Conservation (phyloP, 2,113 vertebrate genomes). For the Sialia sialis region DNA sequence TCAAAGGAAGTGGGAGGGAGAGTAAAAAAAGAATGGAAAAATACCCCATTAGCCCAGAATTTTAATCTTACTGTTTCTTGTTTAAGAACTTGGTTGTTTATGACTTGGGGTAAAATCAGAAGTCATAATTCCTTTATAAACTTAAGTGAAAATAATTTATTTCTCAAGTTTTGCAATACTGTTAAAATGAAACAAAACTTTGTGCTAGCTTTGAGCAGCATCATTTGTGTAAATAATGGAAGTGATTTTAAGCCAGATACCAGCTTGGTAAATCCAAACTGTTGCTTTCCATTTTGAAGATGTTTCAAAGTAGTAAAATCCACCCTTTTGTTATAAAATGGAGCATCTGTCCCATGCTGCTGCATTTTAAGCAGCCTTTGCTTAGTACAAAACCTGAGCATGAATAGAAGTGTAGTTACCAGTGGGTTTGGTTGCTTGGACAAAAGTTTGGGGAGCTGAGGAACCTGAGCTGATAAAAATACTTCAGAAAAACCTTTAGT, state of each 20-base stretch:
- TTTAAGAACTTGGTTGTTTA: not conserved
- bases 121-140: not conserved
- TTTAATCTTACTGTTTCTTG: not conserved
- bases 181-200: not conserved
- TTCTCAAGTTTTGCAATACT: not conserved
- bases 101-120: not conserved
- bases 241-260: not conserved
- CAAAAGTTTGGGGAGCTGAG: not conserved
- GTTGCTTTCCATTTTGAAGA: not conserved
- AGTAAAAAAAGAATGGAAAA: not conserved
- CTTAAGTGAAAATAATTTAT: slow-evolving; percentile 35
- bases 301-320: not conserved
- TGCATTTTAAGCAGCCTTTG: not conserved
- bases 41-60: not conserved
- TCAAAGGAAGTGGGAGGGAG: not conserved
- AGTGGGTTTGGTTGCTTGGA: not conserved
- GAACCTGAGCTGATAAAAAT: not conserved
- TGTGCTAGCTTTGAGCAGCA: not conserved
- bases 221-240: not conserved
- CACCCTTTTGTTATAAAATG: not conserved
- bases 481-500: not conserved
- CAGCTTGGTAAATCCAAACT: not conserved
- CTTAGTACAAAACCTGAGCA: not conserved
- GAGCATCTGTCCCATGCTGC: not conserved
- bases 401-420: not conserved